phyloP scores from a whole-genome alignment of 2,797 vertebrate species.

The Microctenopoma lineatum region DNA sequence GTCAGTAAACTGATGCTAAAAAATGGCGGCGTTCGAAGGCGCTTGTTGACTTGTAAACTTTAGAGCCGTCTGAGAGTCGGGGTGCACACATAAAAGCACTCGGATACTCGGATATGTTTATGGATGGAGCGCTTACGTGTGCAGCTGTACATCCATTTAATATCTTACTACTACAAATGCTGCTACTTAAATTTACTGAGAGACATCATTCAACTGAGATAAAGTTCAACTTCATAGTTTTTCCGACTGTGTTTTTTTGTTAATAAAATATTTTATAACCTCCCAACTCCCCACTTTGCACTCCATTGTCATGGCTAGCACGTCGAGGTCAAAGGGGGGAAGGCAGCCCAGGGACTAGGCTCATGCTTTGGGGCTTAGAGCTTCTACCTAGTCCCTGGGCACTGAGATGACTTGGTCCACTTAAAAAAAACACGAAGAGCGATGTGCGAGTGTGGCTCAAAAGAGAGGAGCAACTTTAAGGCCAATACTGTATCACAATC shows the following conservation, averaged over 20 bases:
- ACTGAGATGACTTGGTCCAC: constrained; percentile 45
- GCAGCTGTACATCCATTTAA: constrained; percentile 46
- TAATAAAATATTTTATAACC: constrained; percentile 38
- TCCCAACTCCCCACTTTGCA: constrained; percentile 12
- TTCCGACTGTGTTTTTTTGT: constrained; percentile 17
- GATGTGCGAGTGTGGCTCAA: constrained; percentile 21
- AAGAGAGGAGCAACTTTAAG: constrained; percentile 12
- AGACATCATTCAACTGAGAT: constrained; percentile 31
- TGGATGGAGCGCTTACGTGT: constrained; percentile 51
- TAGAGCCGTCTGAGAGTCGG: constrained; percentile 55
- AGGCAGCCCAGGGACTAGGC: constrained; percentile 47
- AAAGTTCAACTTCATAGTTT: constrained; percentile 30
- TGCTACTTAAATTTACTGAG: constrained; percentile 21
- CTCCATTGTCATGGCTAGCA: constrained; percentile 7
- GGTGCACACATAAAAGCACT: constrained; percentile 39
- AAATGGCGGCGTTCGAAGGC: constrained; percentile 53
- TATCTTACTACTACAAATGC: constrained; percentile 25
- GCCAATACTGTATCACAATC: not conserved
- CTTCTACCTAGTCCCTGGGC: constrained; percentile 32
- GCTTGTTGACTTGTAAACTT: constrained; percentile 76
- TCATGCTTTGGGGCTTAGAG: constrained; percentile 23
- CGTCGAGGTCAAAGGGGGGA: constrained; percentile 27
- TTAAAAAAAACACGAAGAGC: constrained; percentile 5
- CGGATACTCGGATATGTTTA: constrained; percentile 63
- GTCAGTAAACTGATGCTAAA: constrained; percentile 54